Base-by-base conservation (phyloP, 37 sponge, comb jelly and placozoan genomes). In the Beroe ovata region DNA sequence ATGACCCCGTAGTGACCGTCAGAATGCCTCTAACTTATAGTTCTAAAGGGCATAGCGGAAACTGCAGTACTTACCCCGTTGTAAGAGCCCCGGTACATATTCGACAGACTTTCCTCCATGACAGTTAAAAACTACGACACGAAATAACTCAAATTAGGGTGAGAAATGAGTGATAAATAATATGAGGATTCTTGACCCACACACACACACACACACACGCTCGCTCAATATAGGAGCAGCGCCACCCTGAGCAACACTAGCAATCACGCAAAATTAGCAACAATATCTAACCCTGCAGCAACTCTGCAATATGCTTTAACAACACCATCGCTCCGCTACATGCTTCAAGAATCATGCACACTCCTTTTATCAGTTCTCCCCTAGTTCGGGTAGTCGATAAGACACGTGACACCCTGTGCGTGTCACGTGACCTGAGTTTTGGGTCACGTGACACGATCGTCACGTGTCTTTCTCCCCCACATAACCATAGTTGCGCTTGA, bases 51-150 rank as follows among this genome's bases (percentile, higher is more conserved):
- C n/a, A n/a, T n/a, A n/a, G n/a, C n/a, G n/a, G n/a, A n/a, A n/a
- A n/a, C n/a, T n/a, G n/a, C n/a, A n/a, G n/a, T n/a, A 66, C 69
- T 66, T 66, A 66, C 69, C 30, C 69, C 69, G 34, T 66, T 66
- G 36, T 29, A 66, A 32, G 69, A 66, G 14, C 6, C 30, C 69
- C 69, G 25, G 34, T 66, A 66, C 69, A 66, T 66, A 66, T 66
- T 66, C 16, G 69, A 32, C 1, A 66, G 69, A 32, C 30, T 30
- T 66, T 66, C 69, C 4, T 11, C 63, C 63, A 61, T 61, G 63
- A 22, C 21, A 26, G 3, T 26, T 20, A 20, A 26, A 61, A 61
- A 61, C 8, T 4, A 61, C 63, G 26, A 26, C 3, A 20, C 63
- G 8, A 61, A 61, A 61, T 18, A 66, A 1, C 33, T 34, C 63